Conservation (phyloP, 2,113 vertebrate genomes). For the Zootoca vivipara region DNA sequence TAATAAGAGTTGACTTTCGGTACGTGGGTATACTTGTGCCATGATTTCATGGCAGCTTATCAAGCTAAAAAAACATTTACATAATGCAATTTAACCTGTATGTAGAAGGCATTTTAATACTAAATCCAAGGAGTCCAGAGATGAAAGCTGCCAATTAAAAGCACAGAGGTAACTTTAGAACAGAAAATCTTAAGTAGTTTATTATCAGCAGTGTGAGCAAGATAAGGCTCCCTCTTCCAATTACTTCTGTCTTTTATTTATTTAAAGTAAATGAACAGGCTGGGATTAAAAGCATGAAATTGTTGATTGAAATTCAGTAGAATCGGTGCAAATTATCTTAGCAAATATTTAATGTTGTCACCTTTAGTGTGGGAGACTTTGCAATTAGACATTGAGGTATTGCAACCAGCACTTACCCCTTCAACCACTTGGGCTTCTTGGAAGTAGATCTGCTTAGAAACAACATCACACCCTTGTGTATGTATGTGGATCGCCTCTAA, state of each 20-base stretch:
- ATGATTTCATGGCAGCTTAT: slow-evolving; percentile 26
- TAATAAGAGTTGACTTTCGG: slow-evolving; percentile 38
- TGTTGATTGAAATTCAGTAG: not conserved
- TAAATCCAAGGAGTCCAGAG: slow-evolving; percentile 19
- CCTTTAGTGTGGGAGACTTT: not conserved
- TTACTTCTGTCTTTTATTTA: slow-evolving; percentile 19
- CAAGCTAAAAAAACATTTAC: not conserved
- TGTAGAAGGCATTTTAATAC: slow-evolving; percentile 13
- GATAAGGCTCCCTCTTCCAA: slow-evolving; percentile 32
- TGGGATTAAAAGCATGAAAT: not conserved
- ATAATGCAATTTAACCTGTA: not conserved
- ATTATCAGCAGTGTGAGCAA: not conserved
- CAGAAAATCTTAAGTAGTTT: not conserved
- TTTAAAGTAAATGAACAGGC: not conserved
- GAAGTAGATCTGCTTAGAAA: not conserved
- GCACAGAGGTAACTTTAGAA: not conserved
- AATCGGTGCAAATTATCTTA: not conserved
- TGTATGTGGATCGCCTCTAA: not conserved
- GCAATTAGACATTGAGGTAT: not conserved
- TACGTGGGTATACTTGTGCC: slow-evolving; percentile 23
- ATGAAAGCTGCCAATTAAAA: not conserved
- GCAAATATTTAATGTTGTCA: not conserved
- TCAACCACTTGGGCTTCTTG: not conserved
- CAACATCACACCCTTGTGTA: not conserved
- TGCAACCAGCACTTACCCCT: not conserved